These are phyloP conservation scores for Drosophila parthenogenetica DNA, from an alignment of 2,888 invertebrate species.

Conservation along the genomic window DNA sequence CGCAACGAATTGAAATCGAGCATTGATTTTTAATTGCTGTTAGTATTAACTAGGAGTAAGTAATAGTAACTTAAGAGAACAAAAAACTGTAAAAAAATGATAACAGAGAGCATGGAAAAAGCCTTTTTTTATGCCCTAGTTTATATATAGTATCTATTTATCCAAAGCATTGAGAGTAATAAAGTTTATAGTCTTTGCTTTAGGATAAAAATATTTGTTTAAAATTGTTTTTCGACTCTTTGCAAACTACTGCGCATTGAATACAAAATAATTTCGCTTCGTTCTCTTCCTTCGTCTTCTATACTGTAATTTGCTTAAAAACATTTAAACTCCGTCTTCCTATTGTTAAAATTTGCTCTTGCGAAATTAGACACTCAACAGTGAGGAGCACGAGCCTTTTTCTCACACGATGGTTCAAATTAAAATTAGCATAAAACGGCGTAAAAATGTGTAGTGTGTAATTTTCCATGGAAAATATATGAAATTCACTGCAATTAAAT, in stretches of 20 bases:
- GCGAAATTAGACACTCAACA: slow-evolving; percentile 56
- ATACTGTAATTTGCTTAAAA: not conserved
- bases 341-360: slow-evolving; percentile 27
- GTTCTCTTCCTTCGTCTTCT: not conserved
- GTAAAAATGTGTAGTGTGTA: slow-evolving; percentile 51
- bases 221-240: not conserved
- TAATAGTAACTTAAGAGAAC: no score
- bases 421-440: slow-evolving; percentile 71
- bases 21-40: not conserved
- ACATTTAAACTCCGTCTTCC: slow-evolving; percentile 3
- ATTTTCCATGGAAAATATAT: slow-evolving; percentile 76
- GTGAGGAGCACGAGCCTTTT: slow-evolving; percentile 66
- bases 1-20: slow-evolving; percentile 11
- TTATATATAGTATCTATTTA: no score
- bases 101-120: no score
- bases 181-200: no score
- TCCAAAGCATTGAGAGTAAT: no score
- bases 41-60: no score
- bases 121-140: no score
- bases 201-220: no score
- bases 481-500: slow-evolving; percentile 23
- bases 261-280: no score
- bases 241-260: not conserved
- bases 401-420: slow-evolving; percentile 71
- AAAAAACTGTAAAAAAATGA: no score